Percentiles rank a stretch among this genome's conserved stretches.
phyloP scores from a whole-genome alignment of 1,140 invertebrate species.

The Meteorus sp. region DNA sequence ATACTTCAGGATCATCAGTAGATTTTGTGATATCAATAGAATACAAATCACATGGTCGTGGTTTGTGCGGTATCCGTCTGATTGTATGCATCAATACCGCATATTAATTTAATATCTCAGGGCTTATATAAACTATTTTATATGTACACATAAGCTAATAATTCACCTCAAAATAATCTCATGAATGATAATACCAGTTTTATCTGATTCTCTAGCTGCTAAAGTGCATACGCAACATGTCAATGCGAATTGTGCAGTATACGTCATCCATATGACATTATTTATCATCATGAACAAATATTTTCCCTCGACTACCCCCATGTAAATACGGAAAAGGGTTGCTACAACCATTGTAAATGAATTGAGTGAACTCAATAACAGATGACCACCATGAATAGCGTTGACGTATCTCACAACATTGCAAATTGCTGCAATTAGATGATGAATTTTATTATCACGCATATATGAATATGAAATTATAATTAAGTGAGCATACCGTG shows the following conservation, averaged over 20 bases:
- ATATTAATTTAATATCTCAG: too few relatives aligned
- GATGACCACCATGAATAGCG: constrained; percentile 35
- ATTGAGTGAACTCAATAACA: constrained; percentile 40
- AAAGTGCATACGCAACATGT: constrained; percentile 38
- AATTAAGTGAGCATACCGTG: constrained; percentile 30
- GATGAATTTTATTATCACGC: background rate
- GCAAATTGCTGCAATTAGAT: constrained; percentile 31
- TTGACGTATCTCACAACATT: constrained; percentile 35
- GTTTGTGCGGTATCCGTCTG: constrained; percentile 26
- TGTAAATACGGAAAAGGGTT: constrained; percentile 44
- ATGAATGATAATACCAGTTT: constrained; percentile 31
- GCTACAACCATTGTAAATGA: constrained; percentile 43
- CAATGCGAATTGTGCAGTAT: constrained; percentile 32
- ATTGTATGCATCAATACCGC: background rate
- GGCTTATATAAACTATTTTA: constrained; percentile 4
- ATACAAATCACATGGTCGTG: constrained; percentile 24
- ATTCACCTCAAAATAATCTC: constrained; percentile 29
- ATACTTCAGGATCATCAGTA: constrained; percentile 23
- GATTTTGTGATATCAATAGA: constrained; percentile 17
- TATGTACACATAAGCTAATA: background rate
- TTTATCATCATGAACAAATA: constrained; percentile 41
- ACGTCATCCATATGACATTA: constrained; percentile 43
- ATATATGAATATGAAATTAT: too few relatives aligned
- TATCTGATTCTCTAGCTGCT: constrained; percentile 31
- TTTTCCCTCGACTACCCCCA: constrained; percentile 40